Evolutionary conservation across 2,113 vertebrate genomes (phyloP).

Genomic region (Pelmatolapia mariae): DNA sequence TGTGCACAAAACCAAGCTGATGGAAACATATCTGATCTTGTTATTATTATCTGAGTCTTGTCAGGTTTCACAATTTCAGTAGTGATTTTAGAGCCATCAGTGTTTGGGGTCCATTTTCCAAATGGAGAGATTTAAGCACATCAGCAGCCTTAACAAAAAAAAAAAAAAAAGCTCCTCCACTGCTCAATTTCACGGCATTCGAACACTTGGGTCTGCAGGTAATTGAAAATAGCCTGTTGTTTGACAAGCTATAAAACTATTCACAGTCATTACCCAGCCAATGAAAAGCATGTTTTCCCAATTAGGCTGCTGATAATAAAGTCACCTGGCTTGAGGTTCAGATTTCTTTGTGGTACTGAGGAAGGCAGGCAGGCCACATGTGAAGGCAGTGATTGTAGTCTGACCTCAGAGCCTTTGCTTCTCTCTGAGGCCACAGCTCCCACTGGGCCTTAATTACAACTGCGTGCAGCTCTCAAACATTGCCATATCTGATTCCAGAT

Average conservation of each 20-base stretch:
- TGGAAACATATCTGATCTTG: not conserved
- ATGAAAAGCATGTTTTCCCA: constrained; percentile 56
- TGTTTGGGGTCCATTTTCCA: constrained; percentile 12
- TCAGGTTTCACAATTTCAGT: not conserved
- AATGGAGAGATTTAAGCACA: constrained; percentile 30
- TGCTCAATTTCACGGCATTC: constrained; percentile 42
- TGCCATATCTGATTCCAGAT: constrained; percentile 43
- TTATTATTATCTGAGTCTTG: not conserved
- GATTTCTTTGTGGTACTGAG: not conserved
- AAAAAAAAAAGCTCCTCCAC: not conserved
- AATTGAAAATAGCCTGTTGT: constrained; percentile 65
- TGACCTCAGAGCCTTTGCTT: constrained; percentile 31
- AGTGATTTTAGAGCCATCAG: not conserved
- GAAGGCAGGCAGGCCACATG: not conserved
- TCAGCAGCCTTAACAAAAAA: not conserved
- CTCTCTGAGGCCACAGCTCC: constrained; percentile 14
- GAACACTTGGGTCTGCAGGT: constrained; percentile 24
- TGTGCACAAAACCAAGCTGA: not conserved
- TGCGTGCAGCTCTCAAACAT: not conserved
- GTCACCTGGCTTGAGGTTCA: constrained; percentile 47
- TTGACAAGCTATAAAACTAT: constrained; percentile 63
- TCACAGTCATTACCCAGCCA: constrained; percentile 58
- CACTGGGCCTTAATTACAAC: constrained; percentile 48
- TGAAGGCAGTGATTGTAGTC: constrained; percentile 31
- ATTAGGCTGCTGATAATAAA: constrained; percentile 52